These are phyloP conservation scores for Coenonympha glycerion DNA, from an alignment of 2,888 invertebrate genomes.

Conservation along the genomic window DNA sequence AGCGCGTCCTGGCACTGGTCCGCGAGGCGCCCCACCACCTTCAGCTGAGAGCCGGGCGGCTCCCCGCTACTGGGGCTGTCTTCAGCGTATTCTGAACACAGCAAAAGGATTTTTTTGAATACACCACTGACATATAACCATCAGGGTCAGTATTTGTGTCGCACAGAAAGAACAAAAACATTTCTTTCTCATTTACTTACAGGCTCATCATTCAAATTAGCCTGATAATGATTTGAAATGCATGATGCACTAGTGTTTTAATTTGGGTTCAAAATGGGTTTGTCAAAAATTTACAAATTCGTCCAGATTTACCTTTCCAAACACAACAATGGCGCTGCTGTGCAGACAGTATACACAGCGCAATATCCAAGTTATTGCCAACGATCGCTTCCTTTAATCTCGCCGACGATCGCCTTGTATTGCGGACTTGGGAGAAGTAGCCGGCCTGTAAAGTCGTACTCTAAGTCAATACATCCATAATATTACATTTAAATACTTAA, in stretches of 20 bases:
- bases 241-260: too few relatives aligned
- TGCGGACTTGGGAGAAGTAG: slow-evolving; percentile 96
- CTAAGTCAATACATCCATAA: too few relatives aligned
- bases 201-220: too few relatives aligned
- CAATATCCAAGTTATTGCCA: slow-evolving; percentile 94
- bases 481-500: too few relatives aligned
- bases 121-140: too few relatives aligned
- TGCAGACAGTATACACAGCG: slow-evolving; percentile 94
- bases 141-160: too few relatives aligned
- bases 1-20: slow-evolving; percentile 98
- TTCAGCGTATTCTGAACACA: slow-evolving; percentile 50
- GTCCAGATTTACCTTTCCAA: slow-evolving; percentile 78
- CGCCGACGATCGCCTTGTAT: slow-evolving; percentile 95
- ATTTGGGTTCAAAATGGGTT: too few relatives aligned
- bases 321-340: slow-evolving; percentile 98
- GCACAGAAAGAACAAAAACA: too few relatives aligned
- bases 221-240: too few relatives aligned
- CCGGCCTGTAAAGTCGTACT: slow-evolving; percentile 91
- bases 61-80: slow-evolving; percentile 49
- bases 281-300: too few relatives aligned
- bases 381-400: slow-evolving; percentile 96
- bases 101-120: too few relatives aligned
- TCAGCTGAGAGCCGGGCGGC: slow-evolving; percentile 86
- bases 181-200: too few relatives aligned
- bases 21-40: slow-evolving; percentile 89